Evolutionary conservation across 2,797 vertebrate species (phyloP).

Genomic region (Gymnothorax javanicus): DNA sequence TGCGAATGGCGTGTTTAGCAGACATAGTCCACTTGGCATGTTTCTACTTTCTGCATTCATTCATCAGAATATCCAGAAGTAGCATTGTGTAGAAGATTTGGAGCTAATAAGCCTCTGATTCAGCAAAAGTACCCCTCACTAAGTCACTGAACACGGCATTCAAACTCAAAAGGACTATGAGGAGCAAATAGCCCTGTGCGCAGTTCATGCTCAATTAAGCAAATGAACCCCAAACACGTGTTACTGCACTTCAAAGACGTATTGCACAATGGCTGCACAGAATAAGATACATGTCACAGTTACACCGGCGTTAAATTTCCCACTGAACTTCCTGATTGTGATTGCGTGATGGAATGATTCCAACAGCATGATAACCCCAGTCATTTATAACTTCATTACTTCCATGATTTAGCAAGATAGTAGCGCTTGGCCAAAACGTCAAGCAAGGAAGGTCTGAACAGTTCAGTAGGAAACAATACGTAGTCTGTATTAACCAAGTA

Average conservation of each 20-base stretch:
- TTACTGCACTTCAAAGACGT: slow-evolving; percentile 1
- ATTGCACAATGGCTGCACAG: not conserved
- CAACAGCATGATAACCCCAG: not conserved
- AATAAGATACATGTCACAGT: slow-evolving; percentile 3
- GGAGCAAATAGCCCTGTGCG: not conserved
- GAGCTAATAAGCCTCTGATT: not conserved
- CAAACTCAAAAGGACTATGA: not conserved
- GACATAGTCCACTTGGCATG: not conserved
- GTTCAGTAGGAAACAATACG: not conserved
- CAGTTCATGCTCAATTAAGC: not conserved
- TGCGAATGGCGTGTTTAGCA: not conserved
- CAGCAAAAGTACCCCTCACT: not conserved
- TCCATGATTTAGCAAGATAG: not conserved
- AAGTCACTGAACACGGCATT: not conserved
- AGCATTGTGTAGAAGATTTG: not conserved
- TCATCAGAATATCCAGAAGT: not conserved
- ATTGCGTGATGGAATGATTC: not conserved
- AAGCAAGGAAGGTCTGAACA: not conserved
- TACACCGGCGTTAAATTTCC: not conserved
- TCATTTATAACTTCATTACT: slow-evolving; percentile 8
- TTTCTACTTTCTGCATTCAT: not conserved
- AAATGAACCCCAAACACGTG: not conserved
- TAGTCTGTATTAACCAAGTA: not conserved
- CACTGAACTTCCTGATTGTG: slow-evolving; percentile 1
- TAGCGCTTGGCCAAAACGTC: not conserved